Base-by-base conservation (phyloP, 1,140 invertebrate genomes). In the Aphaenogaster floridana region DNA sequence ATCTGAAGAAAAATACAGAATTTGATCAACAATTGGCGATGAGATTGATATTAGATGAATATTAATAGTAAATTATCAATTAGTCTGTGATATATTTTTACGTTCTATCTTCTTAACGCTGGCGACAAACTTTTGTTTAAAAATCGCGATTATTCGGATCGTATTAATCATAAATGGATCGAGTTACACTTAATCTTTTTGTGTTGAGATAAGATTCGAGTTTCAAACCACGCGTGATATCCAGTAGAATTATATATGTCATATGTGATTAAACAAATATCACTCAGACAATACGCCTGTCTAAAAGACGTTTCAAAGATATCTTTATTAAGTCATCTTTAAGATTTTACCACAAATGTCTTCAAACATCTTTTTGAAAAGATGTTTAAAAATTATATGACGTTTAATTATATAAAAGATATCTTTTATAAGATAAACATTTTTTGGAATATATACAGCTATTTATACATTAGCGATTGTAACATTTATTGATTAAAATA, bases 141-240 rank as follows among this genome's bases (percentile, higher is more conserved):
- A n/a, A 66, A n/a, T 64, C 54, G 21, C 21, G 8, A 66, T 66
- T 36, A 28, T 28, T 34, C 59, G 6, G 17, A 42, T n/a, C 13
- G 21, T 34, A n/a, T 50, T 52, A 17, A 2, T 4, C 36, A n/a
- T 66, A 66, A 42, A 11, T 66, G 5, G 28, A 57, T 39, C 11
- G 50, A 74, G 28, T 74, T 36, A 57, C 3, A 54, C 34, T 36
- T 72, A 72, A 72, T 54, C 34, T 72, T 50, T 72, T 52, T 54
- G 71, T 54, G 9, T 34, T 34, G 28, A 52, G 28, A 74, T 74
- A 74, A 57, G 50, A 54, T 36, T 54, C 28, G 50, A 39, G 50
- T 36, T 74, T 54, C 28, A 54, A 54, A 6, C 0, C 39, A 21
- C 15, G 0, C 1, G n/a, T 57, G 50, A 54, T n/a, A 0, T 74